Evolutionary conservation across 2,113 vertebrate genomes (phyloP).

Genomic region (Centrocercus urophasianus): DNA sequence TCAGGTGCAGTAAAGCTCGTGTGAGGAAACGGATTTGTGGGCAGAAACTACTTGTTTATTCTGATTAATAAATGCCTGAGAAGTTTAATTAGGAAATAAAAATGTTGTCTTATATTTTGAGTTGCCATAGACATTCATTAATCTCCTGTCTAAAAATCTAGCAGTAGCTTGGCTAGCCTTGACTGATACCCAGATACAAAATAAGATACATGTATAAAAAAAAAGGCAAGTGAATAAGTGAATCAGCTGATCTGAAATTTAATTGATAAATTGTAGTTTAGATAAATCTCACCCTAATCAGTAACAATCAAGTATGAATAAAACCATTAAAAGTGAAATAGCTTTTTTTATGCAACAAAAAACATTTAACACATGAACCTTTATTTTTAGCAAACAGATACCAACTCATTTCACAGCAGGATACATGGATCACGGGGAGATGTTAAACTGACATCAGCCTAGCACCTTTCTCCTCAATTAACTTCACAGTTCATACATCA

Average conservation of each 20-base stretch:
- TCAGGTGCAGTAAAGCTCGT: slow-evolving; percentile 14
- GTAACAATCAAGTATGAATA: background rate
- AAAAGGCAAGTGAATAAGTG: background rate
- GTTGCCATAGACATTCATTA: background rate
- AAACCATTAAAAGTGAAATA: background rate
- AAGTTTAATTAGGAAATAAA: slow-evolving; percentile 40
- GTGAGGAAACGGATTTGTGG: slow-evolving; percentile 16
- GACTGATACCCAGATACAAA: background rate
- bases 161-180: slow-evolving; percentile 3
- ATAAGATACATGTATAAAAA: background rate
- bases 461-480: background rate
- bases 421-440: background rate
- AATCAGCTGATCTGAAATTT: background rate
- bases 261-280: background rate
- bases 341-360: background rate
- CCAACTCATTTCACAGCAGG: background rate
- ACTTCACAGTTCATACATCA: background rate
- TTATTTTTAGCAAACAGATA: slow-evolving; percentile 46
- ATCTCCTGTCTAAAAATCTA: slow-evolving; percentile 16
- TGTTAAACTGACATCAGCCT: slow-evolving; percentile 14
- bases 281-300: background rate
- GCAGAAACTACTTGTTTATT: slow-evolving; percentile 26
- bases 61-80: background rate
- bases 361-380: background rate
- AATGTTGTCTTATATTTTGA: background rate